Percentiles rank a stretch among this genome's conserved stretches.
phyloP scores from a whole-genome alignment of 2,797 vertebrate genomes.

The Typhlichthys subterraneus region DNA sequence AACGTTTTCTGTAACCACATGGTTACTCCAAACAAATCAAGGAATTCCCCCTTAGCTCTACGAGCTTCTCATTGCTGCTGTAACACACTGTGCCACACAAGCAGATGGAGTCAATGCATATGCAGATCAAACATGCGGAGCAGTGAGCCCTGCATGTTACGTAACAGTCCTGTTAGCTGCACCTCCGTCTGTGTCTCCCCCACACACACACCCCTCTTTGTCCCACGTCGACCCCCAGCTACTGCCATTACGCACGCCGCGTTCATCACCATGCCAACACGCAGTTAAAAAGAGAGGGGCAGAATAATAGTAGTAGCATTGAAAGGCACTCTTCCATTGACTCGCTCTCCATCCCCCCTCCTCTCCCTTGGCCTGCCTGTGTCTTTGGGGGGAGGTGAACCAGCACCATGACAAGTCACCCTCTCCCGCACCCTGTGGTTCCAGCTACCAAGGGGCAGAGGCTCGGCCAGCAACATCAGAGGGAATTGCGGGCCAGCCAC shows the following conservation, averaged over 20 bases:
- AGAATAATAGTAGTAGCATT: constrained; percentile 50
- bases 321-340: constrained; percentile 35
- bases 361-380: constrained; percentile 18
- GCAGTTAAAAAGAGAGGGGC: constrained; percentile 48
- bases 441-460: constrained; percentile 26
- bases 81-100: constrained; percentile 22
- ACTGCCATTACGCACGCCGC: constrained; percentile 56
- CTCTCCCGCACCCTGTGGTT: constrained; percentile 27
- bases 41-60: no score
- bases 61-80: neutral
- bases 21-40: no score
- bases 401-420: constrained; percentile 53
- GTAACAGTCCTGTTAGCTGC: constrained; percentile 49
- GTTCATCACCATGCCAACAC: constrained; percentile 68
- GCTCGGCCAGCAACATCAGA: constrained; percentile 19
- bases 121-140: constrained; percentile 51
- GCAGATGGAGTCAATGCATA: constrained; percentile 44
- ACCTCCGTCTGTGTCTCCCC: constrained; percentile 43
- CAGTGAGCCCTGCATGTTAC: constrained; percentile 47
- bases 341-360: constrained; percentile 9
- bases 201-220: constrained; percentile 28
- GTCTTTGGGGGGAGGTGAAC: constrained; percentile 44
- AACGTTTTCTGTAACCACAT: no score
- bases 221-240: constrained; percentile 56
- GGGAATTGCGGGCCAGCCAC: constrained; percentile 36